These are phyloP conservation scores for Microcebus tavaratra DNA, from an alignment of 2,113 vertebrate genomes.

Conservation along the genomic window DNA sequence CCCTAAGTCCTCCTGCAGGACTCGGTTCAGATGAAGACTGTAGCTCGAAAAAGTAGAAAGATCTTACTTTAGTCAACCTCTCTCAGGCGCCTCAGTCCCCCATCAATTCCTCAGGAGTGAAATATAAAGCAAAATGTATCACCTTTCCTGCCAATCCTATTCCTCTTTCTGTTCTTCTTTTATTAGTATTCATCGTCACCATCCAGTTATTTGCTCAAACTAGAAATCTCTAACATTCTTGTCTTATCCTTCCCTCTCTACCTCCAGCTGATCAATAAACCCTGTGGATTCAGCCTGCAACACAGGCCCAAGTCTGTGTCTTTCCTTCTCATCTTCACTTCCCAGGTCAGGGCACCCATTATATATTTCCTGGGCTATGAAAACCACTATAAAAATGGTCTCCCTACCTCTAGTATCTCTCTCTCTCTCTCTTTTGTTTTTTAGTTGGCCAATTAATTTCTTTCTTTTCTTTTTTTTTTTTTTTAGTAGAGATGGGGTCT, in stretches of 20 bases:
- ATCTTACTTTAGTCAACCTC: neutral
- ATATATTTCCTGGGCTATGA: neutral
- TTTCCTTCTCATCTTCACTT: neutral
- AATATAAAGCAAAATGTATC: neutral
- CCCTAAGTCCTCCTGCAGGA: constrained; percentile 40
- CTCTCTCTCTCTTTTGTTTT: no score
- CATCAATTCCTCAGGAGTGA: neutral
- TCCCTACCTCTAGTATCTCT: neutral
- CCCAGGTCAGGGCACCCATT: neutral
- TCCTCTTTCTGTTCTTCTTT: neutral
- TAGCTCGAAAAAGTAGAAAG: neutral
- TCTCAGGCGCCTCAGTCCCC: neutral
- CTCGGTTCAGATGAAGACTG: constrained; percentile 45
- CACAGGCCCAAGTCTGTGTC: neutral
- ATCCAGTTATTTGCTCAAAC: neutral
- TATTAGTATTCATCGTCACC: neutral
- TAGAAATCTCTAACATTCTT: neutral
- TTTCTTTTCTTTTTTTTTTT: no score
- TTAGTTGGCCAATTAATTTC: no score
- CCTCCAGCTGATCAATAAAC: neutral
- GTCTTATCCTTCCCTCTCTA: neutral
- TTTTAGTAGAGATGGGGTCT: no score
- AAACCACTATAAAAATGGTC: neutral
- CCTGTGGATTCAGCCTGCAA: neutral
- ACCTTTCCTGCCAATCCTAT: neutral